These are phyloP conservation scores for Byasa hedistus DNA, from an alignment of 2,888 invertebrate species.

Conservation along the genomic window DNA sequence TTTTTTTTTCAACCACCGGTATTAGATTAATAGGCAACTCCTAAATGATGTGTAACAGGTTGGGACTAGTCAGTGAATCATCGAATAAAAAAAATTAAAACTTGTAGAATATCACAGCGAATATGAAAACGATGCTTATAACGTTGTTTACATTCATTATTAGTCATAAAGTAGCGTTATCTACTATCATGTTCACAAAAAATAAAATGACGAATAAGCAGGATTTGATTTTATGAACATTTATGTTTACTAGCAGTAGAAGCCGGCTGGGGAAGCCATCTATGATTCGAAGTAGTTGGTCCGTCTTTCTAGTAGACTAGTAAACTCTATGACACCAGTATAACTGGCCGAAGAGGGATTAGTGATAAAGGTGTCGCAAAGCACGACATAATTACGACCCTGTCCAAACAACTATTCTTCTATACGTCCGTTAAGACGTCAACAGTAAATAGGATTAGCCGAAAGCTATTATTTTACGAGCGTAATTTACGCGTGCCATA, in stretches of 20 bases:
- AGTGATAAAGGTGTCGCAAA: slow-evolving; percentile 21
- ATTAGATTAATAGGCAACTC: slow-evolving; percentile 41
- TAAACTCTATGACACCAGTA: slow-evolving; percentile 3
- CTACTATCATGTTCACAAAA: slow-evolving; percentile 51
- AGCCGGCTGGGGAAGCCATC: slow-evolving; percentile 47
- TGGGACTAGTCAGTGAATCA: slow-evolving; percentile 52
- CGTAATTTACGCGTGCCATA: slow-evolving; percentile 65
- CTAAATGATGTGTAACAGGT: slow-evolving; percentile 49
- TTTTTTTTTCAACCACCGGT: slow-evolving; percentile 31
- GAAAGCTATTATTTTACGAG: slow-evolving; percentile 57
- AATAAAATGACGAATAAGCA: slow-evolving; percentile 59
- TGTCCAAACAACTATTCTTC: slow-evolving; percentile 42
- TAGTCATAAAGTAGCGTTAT: slow-evolving; percentile 50
- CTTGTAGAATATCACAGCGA: slow-evolving; percentile 48
- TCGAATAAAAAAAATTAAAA: slow-evolving; percentile 38
- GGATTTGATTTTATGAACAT: slow-evolving; percentile 45
- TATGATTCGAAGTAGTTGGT: no score
- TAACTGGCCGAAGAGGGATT: background rate
- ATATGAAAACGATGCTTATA: slow-evolving; percentile 61
- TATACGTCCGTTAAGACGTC: slow-evolving; percentile 41
- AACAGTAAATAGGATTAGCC: slow-evolving; percentile 46
- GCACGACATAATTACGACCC: slow-evolving; percentile 32
- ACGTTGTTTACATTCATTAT: slow-evolving; percentile 55
- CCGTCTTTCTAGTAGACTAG: background rate
- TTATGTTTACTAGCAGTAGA: slow-evolving; percentile 45